Percentiles rank a stretch among this genome's conserved stretches.
Evolutionary conservation across 2,888 invertebrate genomes (phyloP).

Genomic region (Sarcophaga carnaria): DNA sequence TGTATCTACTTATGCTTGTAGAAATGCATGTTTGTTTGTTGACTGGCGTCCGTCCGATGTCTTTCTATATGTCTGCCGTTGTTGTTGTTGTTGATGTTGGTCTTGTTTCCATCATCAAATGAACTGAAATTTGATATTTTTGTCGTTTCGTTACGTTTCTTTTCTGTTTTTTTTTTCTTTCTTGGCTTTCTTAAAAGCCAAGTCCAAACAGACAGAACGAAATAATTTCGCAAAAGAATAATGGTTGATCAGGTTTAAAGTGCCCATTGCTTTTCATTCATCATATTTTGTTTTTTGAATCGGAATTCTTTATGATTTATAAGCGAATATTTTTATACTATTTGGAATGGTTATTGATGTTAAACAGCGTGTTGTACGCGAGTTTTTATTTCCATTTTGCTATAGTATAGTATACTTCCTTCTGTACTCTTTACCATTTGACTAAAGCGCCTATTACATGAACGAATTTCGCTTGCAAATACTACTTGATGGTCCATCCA

Average conservation of each 20-base stretch:
- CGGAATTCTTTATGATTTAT: no score
- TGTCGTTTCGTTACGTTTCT: constrained; percentile 32
- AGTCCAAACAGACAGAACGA: neutral
- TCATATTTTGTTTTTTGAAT: constrained; percentile 7
- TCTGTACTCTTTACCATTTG: no score
- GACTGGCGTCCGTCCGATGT: constrained; percentile 18
- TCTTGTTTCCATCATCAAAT: constrained; percentile 58
- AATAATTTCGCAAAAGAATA: constrained; percentile 29
- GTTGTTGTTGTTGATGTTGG: constrained; percentile 55
- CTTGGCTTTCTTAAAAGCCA: constrained; percentile 11
- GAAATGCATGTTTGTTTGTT: neutral
- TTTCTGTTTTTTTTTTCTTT: constrained; percentile 9
- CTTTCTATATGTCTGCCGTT: constrained; percentile 49
- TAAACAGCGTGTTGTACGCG: no score
- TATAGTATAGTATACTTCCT: no score
- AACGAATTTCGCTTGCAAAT: no score
- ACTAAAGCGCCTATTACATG: no score
- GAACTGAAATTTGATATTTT: constrained; percentile 64
- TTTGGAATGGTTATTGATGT: no score
- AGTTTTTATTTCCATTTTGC: no score
- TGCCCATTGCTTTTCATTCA: constrained; percentile 8
- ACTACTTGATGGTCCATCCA: no score
- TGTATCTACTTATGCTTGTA: neutral
- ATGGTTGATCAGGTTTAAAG: constrained; percentile 61
- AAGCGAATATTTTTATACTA: no score